Evolutionary conservation across 2,113 vertebrate genomes (phyloP), one percentile per base, ranked within the genome.

Genomic region (Stegostoma tigrinum): DNA sequence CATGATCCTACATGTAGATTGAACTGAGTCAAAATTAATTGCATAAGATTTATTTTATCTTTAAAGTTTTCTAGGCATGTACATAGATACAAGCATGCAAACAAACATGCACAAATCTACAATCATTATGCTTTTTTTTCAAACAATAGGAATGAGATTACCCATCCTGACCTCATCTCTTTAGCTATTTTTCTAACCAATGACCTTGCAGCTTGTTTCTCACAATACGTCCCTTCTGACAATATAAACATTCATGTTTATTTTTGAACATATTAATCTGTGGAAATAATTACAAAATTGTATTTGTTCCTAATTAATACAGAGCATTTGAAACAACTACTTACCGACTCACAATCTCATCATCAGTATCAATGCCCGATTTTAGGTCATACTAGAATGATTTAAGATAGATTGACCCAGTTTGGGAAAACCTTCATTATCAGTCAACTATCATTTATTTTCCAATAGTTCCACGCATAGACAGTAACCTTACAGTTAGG

Each of bases 281-380:
- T 38, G 23, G 52, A 52, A 87, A 15, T 95, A 75, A 52, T 72
- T 48, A 48, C 19, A 24, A 7, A 95, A 15, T 52, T 95, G 24
- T 45, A 48, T 95, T 95, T 95, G 52, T 34, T 75, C 21, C 66
- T 72, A 48, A 30, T 12, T 14, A 48, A 72, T 72, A 3, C 64
- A 23, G 38, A 72, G 48, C 21, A 6, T 6, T 42, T 72, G 66
- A 72, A 95, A 72, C 24, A 68, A 68, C 3, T 17, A 70, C 27
- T 95, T 23, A 68, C 67, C 75, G 94, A 95, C 52, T 95, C 34
- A 34, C n/a, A 95, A 95, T 72, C 24, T 34, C 42, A 48, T 52
- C 94, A 95, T 95, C 72, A 15, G 52, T 95, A 72, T 52, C 52
- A 72, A 70, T 95, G 94, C 68, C 30, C 17, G 94, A 48, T 52